Evolutionary conservation across 2,888 invertebrate species (phyloP).

Genomic region (Orthonychiurus folsomi): DNA sequence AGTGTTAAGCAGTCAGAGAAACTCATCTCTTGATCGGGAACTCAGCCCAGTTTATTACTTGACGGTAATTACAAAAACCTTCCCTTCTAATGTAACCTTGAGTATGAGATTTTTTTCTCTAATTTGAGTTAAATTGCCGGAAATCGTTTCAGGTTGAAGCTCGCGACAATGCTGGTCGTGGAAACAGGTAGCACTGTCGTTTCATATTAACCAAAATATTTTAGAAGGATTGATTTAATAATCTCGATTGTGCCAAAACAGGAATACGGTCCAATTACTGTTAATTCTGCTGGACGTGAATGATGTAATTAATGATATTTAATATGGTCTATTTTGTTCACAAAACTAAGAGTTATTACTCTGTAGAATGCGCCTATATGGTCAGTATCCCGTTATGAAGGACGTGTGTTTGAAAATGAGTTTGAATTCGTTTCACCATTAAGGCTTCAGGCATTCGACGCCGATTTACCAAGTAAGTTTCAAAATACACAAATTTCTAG

Average conservation of each 20-base stretch:
- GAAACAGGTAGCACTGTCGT: too few relatives aligned
- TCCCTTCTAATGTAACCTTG: too few relatives aligned
- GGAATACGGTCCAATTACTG: slow-evolving; percentile 17
- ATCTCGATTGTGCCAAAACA: slow-evolving; percentile 11
- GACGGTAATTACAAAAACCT: too few relatives aligned
- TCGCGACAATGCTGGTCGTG: slow-evolving; percentile 72
- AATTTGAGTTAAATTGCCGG: too few relatives aligned
- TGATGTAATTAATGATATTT: slow-evolving; percentile 17
- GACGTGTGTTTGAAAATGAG: slow-evolving; percentile 73
- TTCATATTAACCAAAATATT: too few relatives aligned
- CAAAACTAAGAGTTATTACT: too few relatives aligned
- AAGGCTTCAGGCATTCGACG: slow-evolving; percentile 70
- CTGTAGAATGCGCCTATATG: slow-evolving; percentile 66
- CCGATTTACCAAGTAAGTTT: slow-evolving; percentile 65
- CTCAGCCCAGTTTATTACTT: slow-evolving; percentile 70
- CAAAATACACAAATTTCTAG: not conserved
- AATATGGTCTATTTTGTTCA: too few relatives aligned
- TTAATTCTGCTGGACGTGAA: slow-evolving; percentile 17
- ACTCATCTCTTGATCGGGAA: slow-evolving; percentile 72
- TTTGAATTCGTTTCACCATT: slow-evolving; percentile 64
- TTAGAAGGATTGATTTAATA: not conserved
- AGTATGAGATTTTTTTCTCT: too few relatives aligned
- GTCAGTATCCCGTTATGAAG: slow-evolving; percentile 70
- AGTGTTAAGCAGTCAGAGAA: slow-evolving; percentile 55
- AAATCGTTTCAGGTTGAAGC: too few relatives aligned